Base-by-base conservation (phyloP, 2,888 invertebrate species). In the Asteroscopus sphinx region DNA sequence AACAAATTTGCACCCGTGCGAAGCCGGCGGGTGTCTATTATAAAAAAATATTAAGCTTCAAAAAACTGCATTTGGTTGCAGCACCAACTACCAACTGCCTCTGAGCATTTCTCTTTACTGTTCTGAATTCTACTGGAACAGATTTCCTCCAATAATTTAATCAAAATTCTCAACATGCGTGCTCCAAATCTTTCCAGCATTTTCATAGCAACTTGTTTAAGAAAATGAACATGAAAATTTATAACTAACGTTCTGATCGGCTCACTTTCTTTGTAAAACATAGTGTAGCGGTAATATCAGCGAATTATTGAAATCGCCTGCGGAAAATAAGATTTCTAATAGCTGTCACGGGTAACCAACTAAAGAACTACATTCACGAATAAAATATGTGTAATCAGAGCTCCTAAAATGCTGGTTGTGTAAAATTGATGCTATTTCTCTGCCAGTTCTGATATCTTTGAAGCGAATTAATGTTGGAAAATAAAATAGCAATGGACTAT, bases 241-340 rank as follows among this genome's bases (percentile, higher is more conserved):
- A 59, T 57, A 62, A 46, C 61, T 25, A 45, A 42, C 44, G 25
- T 37, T 52, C 41, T 41, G 15, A 11, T 52, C 42, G 67, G 15
- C 56, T 68, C 47, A 77, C 78, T 78, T 78, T 78, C 79, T 45
- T 74, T 25, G 64, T 52, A 68, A 67, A 77, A 76, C 63, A 72
- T 45, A 64, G 68, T 54, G 47, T 26, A 54, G 47, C 39, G 32
- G 47, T 51, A 41, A 53, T 40, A 70, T 67, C 66, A 67, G 49
- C 58, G 64, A 64, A 79, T 83, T 80, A 83, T 66, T 69, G 65
- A 75, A 77, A 81, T 67, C 75, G 85, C 78, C 79, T 21, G 79
- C 75, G 78, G 81, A 80, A 79, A 81, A 78, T 76, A 65, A 60
- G 69, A 76, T 80, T 83, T 82, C 79, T 77, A 77, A 67, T 67